phyloP scores from a whole-genome alignment of 2,888 invertebrate species.

The Buathra laborator region DNA sequence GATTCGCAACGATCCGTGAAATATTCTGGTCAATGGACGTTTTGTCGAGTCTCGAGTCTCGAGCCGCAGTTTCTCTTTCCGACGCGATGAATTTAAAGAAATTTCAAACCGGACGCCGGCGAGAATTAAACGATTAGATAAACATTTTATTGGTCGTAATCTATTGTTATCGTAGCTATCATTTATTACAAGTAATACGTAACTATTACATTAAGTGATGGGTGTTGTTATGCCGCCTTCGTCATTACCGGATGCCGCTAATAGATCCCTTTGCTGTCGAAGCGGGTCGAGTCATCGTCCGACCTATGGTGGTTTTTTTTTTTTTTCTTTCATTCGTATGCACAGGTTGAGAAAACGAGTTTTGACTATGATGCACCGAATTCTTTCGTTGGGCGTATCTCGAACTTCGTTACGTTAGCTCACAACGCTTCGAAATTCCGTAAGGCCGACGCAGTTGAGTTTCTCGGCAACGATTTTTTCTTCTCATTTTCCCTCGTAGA shows the following conservation, averaged over 20 bases:
- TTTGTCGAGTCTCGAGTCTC: neutral
- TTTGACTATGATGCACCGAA: constrained; percentile 35
- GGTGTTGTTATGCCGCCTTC: neutral
- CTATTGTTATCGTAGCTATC: neutral
- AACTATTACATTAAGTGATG: constrained; percentile 14
- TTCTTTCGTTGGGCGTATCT: constrained; percentile 46
- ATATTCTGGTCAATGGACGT: constrained; percentile 39
- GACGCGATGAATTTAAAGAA: neutral
- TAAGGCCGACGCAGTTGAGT: neutral
- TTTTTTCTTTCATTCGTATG: neutral
- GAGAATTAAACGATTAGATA: too few species aligned
- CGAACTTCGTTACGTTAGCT: constrained; percentile 6
- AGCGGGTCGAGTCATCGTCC: constrained; percentile 29
- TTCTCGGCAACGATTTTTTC: neutral
- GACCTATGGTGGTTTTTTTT: constrained; percentile 7
- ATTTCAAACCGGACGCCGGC: too few species aligned
- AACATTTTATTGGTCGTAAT: too few species aligned
- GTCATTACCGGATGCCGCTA: constrained; percentile 41
- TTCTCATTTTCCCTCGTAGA: neutral
- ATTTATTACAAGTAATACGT: neutral
- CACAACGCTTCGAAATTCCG: constrained; percentile 1
- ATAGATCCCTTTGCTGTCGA: constrained; percentile 9
- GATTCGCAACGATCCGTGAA: constrained; percentile 39
- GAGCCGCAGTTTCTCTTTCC: constrained; percentile 39
- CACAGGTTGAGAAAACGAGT: constrained; percentile 33